Base-by-base conservation (phyloP, 2,888 invertebrate genomes). In the Oxyteleia sp. region DNA sequence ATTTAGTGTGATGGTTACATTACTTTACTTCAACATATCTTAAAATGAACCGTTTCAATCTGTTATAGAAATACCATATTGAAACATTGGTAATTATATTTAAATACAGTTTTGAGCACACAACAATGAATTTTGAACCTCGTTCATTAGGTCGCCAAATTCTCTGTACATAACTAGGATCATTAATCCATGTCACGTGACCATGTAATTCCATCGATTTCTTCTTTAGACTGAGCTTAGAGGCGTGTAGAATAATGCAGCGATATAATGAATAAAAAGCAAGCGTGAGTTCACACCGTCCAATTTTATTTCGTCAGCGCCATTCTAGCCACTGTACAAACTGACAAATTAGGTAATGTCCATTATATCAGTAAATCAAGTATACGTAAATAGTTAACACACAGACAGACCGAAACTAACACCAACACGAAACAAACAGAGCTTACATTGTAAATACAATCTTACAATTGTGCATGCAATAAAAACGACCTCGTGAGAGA, bases 371-470 rank as follows among this genome's bases (percentile, higher is more conserved):
- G 23, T 5, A 5, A 23, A 23, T 23, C 23, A 23, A 23, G 5
- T 23, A n/a, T n/a, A 61, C 43, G 43, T 32, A 5, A 61, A n/a
- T 29, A 45, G 7, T 45, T 32, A 41, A 41, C 2, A 59, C 43
- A 38, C 29, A 20, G 26, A 68, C 53, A 53, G 38, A 29, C 11
- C 23, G 57, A 4, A 16, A 13, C 47, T 47, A 69, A 69, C 66
- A 53, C 8, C 2, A 26, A 29, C 45, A 35, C 20, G 38, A 1
- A 13, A 38, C 18, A 15, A n/a, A 66, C 8, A 35, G 26, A 32
- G 75, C 66, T 75, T 66, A 49, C 26, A 20, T 57, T 79, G 79
- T 79, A 79, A 79, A 79, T 79, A 79, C 57, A 47, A 13, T n/a
- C 18, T 26, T 63, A 63, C 15, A 57, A 61, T 61, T 63, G 63